Evolutionary conservation across 2,888 invertebrate species (phyloP).

Genomic region (Autographa pulchrina): DNA sequence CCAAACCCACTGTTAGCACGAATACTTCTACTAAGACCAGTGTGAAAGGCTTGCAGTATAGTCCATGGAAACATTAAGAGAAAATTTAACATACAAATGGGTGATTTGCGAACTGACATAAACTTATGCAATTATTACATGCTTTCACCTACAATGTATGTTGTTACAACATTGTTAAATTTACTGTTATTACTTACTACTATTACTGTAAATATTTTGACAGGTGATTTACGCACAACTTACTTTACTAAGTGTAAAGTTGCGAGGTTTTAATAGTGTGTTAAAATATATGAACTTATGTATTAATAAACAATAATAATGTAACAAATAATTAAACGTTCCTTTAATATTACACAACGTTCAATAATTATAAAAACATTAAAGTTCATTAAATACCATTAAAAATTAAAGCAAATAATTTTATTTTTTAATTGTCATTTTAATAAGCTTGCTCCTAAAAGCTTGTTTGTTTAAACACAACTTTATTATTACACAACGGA

Average conservation of each 20-base stretch:
- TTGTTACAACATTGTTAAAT: constrained; percentile 32
- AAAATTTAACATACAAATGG: constrained; percentile 38
- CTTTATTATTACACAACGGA: too few relatives aligned
- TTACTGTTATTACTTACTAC: background rate
- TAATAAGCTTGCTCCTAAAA: too few relatives aligned
- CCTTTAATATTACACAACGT: too few relatives aligned
- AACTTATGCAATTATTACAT: constrained; percentile 51
- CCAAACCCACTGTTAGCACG: constrained; percentile 35
- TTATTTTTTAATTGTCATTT: too few relatives aligned
- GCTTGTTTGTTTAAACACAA: too few relatives aligned
- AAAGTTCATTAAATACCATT: too few relatives aligned
- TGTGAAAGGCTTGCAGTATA: constrained; percentile 28
- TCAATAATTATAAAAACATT: too few relatives aligned
- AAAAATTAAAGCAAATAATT: too few relatives aligned
- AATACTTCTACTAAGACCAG: background rate
- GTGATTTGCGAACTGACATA: constrained; percentile 28
- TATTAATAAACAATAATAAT: too few relatives aligned
- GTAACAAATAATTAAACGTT: too few relatives aligned
- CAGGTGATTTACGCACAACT: background rate
- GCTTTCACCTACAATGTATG: constrained; percentile 48
- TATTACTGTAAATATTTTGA: background rate
- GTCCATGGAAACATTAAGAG: constrained; percentile 12
- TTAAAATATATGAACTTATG: background rate
- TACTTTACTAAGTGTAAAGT: background rate
- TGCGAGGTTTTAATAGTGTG: background rate